phyloP scores from a whole-genome alignment of 2,888 invertebrate genomes.

The Sussaba pulchella region DNA sequence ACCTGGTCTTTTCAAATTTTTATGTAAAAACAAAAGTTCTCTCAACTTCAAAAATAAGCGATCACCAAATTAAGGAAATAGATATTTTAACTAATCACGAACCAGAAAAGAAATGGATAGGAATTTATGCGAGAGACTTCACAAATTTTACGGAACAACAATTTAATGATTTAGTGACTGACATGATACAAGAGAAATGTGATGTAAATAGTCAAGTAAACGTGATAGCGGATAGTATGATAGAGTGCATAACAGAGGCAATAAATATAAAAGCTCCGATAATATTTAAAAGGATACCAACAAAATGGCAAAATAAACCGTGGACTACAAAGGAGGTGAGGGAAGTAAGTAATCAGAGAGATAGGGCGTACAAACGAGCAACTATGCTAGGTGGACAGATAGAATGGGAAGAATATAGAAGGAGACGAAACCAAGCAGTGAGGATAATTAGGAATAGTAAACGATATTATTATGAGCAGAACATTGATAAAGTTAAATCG shows the following conservation, averaged over 20 bases:
- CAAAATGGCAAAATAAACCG: constrained; percentile 32
- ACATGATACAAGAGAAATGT: background rate
- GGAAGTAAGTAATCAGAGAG: constrained; percentile 8
- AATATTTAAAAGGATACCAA: constrained; percentile 6
- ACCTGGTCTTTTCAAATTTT: constrained; percentile 42
- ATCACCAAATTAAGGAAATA: constrained; percentile 23
- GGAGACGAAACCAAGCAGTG: constrained; percentile 23
- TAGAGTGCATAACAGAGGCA: constrained; percentile 8
- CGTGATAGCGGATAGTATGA: background rate
- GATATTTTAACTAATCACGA: background rate
- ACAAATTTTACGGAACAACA: constrained; percentile 7
- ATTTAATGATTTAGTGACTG: constrained; percentile 5
- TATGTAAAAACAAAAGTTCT: constrained; percentile 18
- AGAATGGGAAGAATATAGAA: constrained; percentile 20
- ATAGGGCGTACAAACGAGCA: constrained; percentile 26
- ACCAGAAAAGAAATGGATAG: background rate
- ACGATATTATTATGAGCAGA: constrained; percentile 42
- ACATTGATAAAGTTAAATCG: constrained; percentile 27
- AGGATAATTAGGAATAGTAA: constrained; percentile 19
- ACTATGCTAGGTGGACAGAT: background rate
- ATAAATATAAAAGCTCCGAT: constrained; percentile 30
- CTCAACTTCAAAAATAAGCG: constrained; percentile 37
- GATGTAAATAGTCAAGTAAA: background rate
- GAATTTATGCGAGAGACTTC: constrained; percentile 13
- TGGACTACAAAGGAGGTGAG: constrained; percentile 32